Evolutionary conservation across 1,140 invertebrate genomes (phyloP), one percentile per base, ranked within the genome.

Genomic region (Brachionus rotundiformis): DNA sequence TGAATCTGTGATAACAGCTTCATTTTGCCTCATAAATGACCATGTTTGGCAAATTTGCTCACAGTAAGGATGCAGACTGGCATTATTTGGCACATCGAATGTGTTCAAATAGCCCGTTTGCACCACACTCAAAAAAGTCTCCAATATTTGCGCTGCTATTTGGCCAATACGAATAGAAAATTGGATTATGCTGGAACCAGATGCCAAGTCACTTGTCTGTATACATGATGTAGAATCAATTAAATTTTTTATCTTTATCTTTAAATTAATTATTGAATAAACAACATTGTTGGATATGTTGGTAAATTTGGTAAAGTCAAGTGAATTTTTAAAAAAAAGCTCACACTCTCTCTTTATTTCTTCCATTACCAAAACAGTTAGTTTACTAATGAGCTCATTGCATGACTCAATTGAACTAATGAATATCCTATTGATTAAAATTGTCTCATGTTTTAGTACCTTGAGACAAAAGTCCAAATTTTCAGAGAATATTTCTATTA

Each of bases 391-490:
- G 1, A 79, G 23, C 6, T 79, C 76, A 19, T 23, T 59, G n/a
- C 33, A 23, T 27, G 76, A 49, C 7, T 79, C 76, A 19, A 4
- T 8, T 19, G 76, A 79, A 2, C 36, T 79, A 6, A 44, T 6
- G 19, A 59, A 79, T 13, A 79, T 79, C 59, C 59, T 8, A 29
- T 39, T 36, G 3, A 79, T 79, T 10, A 79, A 41, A 25, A 79
- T 23, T 10, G 49, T 59, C 27, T 79, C 76, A n/a, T 79, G 76
- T 23, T 13, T 79, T 16, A 79, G 25, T 23, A 79, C n/a, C 7
- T 79, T 79, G 29, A 79, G 76, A 39, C 44, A 59, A 63, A 79
- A 79, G 36, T 79, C 76, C 54, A 79, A 63, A 63, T 59, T 63
- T 39, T 59, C 59, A 0, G 47, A 54, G 59, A 79, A 79, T 23